Percentiles rank a stretch among this genome's conserved stretches.
These are phyloP conservation scores for Prorops nasuta DNA, from an alignment of 1,140 invertebrate species.

Conservation along the genomic window DNA sequence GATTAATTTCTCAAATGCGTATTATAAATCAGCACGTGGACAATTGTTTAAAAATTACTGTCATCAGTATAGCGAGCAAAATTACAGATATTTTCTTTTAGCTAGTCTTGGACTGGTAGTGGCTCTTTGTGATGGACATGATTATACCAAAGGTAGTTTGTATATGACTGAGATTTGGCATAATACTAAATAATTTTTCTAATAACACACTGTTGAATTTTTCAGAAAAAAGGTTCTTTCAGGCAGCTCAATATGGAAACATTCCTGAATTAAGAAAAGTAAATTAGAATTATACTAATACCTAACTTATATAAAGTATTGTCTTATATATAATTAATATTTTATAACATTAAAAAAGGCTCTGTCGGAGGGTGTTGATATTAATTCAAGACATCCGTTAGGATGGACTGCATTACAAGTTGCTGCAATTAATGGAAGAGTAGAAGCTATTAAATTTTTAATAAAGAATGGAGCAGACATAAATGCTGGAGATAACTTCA, in stretches of 20 bases:
- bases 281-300: slow-evolving; percentile 16
- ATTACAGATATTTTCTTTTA: slow-evolving; percentile 21
- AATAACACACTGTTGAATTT: slow-evolving; percentile 25
- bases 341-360: slow-evolving; percentile 23
- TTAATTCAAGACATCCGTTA: slow-evolving; percentile 67
- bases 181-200: not conserved
- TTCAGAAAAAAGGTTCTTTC: slow-evolving; percentile 64
- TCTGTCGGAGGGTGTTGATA: slow-evolving; percentile 52
- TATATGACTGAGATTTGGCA: not conserved
- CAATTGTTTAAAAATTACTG: slow-evolving; percentile 2
- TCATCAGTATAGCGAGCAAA: slow-evolving; percentile 6
- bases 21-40: not conserved
- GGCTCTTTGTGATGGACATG: slow-evolving; percentile 24
- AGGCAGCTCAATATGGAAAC: slow-evolving; percentile 65
- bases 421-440: slow-evolving; percentile 75
- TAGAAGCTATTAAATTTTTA: slow-evolving; percentile 66
- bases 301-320: not conserved
- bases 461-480: slow-evolving; percentile 76
- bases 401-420: slow-evolving; percentile 87
- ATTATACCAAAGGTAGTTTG: slow-evolving; percentile 29
- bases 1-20: not conserved
- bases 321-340: not conserved
- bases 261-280: slow-evolving; percentile 62
- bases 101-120: slow-evolving; percentile 29
- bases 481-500: slow-evolving; percentile 78